Base-by-base conservation (phyloP, 2,113 vertebrate species). In the Carassius carassius region DNA sequence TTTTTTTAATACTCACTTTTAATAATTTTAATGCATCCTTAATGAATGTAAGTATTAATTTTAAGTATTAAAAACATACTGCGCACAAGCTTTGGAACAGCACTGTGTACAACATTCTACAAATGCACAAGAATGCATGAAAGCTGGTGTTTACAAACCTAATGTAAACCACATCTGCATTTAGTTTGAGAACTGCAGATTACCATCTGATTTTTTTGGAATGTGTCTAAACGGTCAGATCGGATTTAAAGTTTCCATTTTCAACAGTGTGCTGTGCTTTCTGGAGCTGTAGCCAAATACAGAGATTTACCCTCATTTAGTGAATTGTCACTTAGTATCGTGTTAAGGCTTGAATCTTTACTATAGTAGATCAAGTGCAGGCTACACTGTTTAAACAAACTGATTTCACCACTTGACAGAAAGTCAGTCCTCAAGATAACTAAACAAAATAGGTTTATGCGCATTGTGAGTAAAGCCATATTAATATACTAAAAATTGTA, bases 131-230 rank as follows among this genome's bases (percentile, higher is more conserved):
- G 60, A 63, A 25, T 63, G 4, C 23, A 1, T 13, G n/a, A 63
- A 73, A 73, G 4, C 70, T 47, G 21, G 37, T 47, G 37, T 73
- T 72, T 72, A 72, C 37, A 72, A 72, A 72, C 35, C 35, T 72
- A 37, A 72, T 72, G 37, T 23, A 72, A 44, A 23, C 19, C 37
- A 44, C 11, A n/a, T 44, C 37, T 72, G 69, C 10, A 37, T 37
- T 69, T 69, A 37, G 65, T 69, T 65, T 8, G 13, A 65, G 25
- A 65, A 65, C 19, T 21, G 54, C 54, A 65, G 63, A 16, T 69
- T 37, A 69, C 65, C 32, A 69, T 69, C 29, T 35, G 29, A 35
- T 35, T 44, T 69, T 72, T 72, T 72, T 47, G 11, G 2, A 47
- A 47, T 73, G 14, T 17, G 35, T 70, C 32, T 70, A 70, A 32